Base-by-base conservation (phyloP, 2,888 invertebrate genomes). In the Monopis laevigella region DNA sequence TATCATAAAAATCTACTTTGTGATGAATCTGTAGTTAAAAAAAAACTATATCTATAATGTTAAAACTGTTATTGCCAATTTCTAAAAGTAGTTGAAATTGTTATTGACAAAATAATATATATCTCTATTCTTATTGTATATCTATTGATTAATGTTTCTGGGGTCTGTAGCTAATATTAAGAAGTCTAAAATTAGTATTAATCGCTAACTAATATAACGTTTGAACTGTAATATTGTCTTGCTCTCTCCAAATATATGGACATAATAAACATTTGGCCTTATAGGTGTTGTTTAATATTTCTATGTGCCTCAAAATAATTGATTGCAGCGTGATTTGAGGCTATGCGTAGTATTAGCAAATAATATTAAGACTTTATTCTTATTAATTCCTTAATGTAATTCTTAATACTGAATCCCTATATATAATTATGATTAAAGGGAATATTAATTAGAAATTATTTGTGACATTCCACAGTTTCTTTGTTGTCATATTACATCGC, bases 321-420 rank as follows among this genome's bases (percentile, higher is more conserved):
- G 12, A 21, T 36, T 36, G 36, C 36, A 36, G 21, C 36, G 21
- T 36, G 21, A 36, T 21, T 36, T 36, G 36, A 36, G 36, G 36
- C 21, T 36, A 36, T 36, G 16, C 21, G 21, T 36, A 21, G 21
- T 36, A 21, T 32, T 36, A 36, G 21, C 36, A 5, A 35, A 7
- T 35, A 36, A 11, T 24, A 10, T 21, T 32, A 17, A 32, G 24
- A 21, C 8, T n/a, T n/a, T n/a, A n/a, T n/a, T n/a, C n/a, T n/a
- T n/a, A n/a, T n/a, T n/a, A n/a, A n/a, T n/a, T n/a, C n/a, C n/a
- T n/a, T n/a, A n/a, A n/a, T n/a, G n/a, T n/a, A n/a, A n/a, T n/a
- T n/a, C n/a, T n/a, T n/a, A n/a, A n/a, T n/a, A n/a, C n/a, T n/a
- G n/a, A n/a, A n/a, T n/a, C n/a, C n/a, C n/a, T n/a, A n/a, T n/a